Base-by-base conservation (phyloP, 92 coral and sea anemone species). In the Micromussa lordhowensis region DNA sequence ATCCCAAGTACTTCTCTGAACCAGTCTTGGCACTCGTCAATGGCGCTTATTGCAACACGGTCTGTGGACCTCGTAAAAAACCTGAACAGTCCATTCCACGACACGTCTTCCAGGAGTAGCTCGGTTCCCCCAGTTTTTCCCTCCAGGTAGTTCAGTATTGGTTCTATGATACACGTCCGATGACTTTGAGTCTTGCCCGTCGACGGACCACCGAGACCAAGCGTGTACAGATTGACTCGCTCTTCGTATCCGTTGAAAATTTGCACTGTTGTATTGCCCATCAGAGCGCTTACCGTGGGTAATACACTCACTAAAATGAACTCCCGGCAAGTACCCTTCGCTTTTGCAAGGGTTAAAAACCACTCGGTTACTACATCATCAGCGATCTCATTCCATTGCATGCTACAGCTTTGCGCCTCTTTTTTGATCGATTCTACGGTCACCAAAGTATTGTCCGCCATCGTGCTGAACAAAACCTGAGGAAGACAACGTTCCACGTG, bases 21-120 rank as follows among this genome's bases (percentile, higher is more conserved):
- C 88, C 88, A 85, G 28, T 85, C 88, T 6, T 22, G 88, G 75
- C 82, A 85, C 48, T 85, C 81, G 74, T 85, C 88, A 22, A 84
- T 85, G n/a, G 58, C 81, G 69, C 88, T 29, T 18, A 71, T 29
- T 3, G 86, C 76, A 22, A 68, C 86, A 5, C 77, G 77, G 24
- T 82, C 40, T 2, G 44, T 16, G 36, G 38, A 22, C n/a, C 77
- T 24, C 59, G 72, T 38, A 48, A 84, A 73, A 49, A 34, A 85
- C 55, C 19, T 26, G 82, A 85, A 85, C 22, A 85, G 59, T 2
- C 88, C 88, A n/a, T 85, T 75, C 9, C 72, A 85, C 6, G 49
- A 24, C 12, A 73, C 82, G 51, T 85, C 88, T 32, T 74, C 88
- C 32, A 85, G 81, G 44, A 81, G 72, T 30, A 84, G 73, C 38